Evolutionary conservation across 2,113 vertebrate species (phyloP), one percentile per base, ranked within the genome.

Genomic region (Cryptomyrus ogoouensis): DNA sequence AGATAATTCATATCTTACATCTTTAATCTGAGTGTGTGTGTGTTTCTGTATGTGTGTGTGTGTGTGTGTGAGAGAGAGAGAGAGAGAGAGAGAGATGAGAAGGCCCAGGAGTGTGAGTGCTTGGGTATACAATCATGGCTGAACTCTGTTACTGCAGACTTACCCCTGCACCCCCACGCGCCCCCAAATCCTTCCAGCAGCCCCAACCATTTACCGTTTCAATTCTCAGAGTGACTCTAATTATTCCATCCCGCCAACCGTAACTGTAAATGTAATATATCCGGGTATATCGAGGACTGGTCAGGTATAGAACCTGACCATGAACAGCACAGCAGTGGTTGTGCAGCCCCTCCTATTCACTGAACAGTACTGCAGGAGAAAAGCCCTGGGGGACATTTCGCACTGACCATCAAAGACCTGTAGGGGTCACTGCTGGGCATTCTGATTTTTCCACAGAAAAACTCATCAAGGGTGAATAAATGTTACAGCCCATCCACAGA

Each of bases 241-340:
- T 80, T 80, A 42, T 35, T 80, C 35, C 17, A 80, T 80, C 74
- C 15, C 15, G 1, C 35, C 74, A 19, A 80, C 74, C 74, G 3
- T 74, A 15, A 35, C 66, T 3, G 0, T 39, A 19, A 42, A 80
- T 35, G 74, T 80, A 80, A 42, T 80, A 80, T 39, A 27, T 77
- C 12, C 3, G 13, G 10, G 15, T 39, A 39, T 39, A 80, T 80
- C 15, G 90, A 91, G 90, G 84, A 91, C 62, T 35, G 46, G 66
- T 50, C 90, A 85, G 53, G 74, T 90, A 91, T 90, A 89, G 70
- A 89, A 39, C 13, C 27, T 83, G 89, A 91, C 89, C 91, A 91
- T 91, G 90, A 62, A 47, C n/a, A 13, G n/a, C 31, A 88, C 83
- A 89, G 89, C 47, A 47, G 19, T 1, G 49, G 46, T 12, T 24